Evolutionary conservation across 2,797 vertebrate genomes (phyloP), one percentile per base, ranked within the genome.

Genomic region (Alauda arvensis): DNA sequence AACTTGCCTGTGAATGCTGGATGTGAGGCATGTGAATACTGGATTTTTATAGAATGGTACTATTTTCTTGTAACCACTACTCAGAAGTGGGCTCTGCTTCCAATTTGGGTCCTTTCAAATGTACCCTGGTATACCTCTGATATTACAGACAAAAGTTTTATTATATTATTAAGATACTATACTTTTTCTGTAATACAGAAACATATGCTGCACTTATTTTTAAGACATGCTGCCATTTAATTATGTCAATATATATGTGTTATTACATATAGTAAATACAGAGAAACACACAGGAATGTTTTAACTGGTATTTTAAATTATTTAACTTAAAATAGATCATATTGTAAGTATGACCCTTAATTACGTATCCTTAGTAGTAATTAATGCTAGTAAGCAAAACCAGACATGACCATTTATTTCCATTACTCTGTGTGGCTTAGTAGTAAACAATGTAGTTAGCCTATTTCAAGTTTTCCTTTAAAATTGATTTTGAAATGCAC

Each of bases 401-500:
- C 72, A 86, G 69, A 83, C 59, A 29, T 51, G 40, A 52, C 33
- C 4, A 24, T 79, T 89, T 89, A 59, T 77, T 94, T 94, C 70
- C 48, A 77, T 83, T 80, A 49, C 39, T 68, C 55, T 80, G 2
- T 69, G 33, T 80, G 39, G 48, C n/a, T 62, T 91, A 71, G 60
- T 19, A 83, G 52, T 52, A 80, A 86, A 93, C 69, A 86, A 83
- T 42, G 67, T 48, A 65, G 45, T 40, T 59, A 82, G 72, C 45
- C 66, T 72, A 72, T 75, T 82, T 34, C 2, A 25, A 68, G 31
- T 55, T 63, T 88, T 79, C 40, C 65, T 86, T 77, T 62, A 61
- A 83, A 91, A 87, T 10, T 60, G 7, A 55, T 84, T 87, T 82
- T n/a, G 20, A 49, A 91, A 53, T 69, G 77, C 49, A 63, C 12